phyloP scores from a whole-genome alignment of 2,888 invertebrate genomes.

The Digitonthophagus gazella region DNA sequence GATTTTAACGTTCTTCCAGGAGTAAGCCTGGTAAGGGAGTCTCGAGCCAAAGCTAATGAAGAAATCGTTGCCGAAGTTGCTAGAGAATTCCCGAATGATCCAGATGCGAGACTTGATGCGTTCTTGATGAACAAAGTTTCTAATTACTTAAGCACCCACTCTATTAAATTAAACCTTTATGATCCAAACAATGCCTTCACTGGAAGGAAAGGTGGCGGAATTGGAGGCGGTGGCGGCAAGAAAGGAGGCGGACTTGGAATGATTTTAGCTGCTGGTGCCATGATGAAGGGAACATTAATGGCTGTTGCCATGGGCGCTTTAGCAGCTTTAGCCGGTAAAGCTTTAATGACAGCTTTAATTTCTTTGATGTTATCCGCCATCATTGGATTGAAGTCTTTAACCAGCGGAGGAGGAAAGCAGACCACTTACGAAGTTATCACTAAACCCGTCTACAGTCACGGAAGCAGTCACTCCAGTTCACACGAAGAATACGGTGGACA shows the following conservation, averaged over 20 bases:
- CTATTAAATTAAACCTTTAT: slow-evolving; percentile 66
- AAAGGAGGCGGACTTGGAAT: slow-evolving; percentile 56
- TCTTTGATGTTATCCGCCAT: slow-evolving; percentile 72
- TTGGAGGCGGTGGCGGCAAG: slow-evolving; percentile 50
- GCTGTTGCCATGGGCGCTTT: slow-evolving; percentile 70
- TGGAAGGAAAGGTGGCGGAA: slow-evolving; percentile 42
- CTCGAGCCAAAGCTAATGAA: slow-evolving; percentile 51
- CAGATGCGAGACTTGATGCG: slow-evolving; percentile 70
- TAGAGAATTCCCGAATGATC: slow-evolving; percentile 68
- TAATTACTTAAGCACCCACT: slow-evolving; percentile 67
- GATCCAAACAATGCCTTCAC: slow-evolving; percentile 29
- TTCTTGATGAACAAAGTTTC: slow-evolving; percentile 67
- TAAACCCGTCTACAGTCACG: slow-evolving; percentile 68
- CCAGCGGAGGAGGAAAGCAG: slow-evolving; percentile 58
- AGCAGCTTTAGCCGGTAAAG: slow-evolving; percentile 77
- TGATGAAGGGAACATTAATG: slow-evolving; percentile 65
- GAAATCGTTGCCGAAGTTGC: slow-evolving; percentile 72
- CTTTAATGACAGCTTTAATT: slow-evolving; percentile 75
- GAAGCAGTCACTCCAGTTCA: slow-evolving; percentile 56
- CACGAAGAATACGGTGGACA: slow-evolving; percentile 33
- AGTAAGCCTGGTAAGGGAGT: slow-evolving; percentile 66
- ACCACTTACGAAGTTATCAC: slow-evolving; percentile 77
- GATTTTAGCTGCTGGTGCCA: slow-evolving; percentile 53
- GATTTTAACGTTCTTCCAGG: slow-evolving; percentile 68
- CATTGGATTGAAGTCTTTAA: slow-evolving; percentile 68